Percentiles rank a stretch among this genome's conserved stretches.
Conservation (phyloP, 2,888 invertebrate species). For the Ariolimax columbianus region DNA sequence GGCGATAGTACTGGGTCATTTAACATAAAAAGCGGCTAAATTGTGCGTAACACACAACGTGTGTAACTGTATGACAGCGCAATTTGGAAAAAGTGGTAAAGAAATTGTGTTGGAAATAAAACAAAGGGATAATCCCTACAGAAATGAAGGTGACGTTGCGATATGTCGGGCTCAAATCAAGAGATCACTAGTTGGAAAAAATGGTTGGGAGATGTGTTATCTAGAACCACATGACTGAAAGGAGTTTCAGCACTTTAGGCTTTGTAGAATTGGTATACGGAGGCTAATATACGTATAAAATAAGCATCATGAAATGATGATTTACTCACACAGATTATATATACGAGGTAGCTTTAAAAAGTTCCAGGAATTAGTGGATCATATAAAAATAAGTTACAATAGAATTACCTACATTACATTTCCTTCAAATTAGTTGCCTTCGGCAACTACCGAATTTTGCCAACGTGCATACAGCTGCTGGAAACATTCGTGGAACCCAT, state of each 20-base stretch:
- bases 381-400: too few relatives aligned
- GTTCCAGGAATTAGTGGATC: too few relatives aligned
- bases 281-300: too few relatives aligned
- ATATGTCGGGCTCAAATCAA: not conserved
- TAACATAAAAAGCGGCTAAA: slow-evolving; percentile 10
- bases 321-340: too few relatives aligned
- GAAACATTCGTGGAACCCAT: too few relatives aligned
- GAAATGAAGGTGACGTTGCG: not conserved
- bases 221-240: not conserved
- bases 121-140: slow-evolving; percentile 4
- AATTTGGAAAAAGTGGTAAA: not conserved
- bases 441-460: too few relatives aligned
- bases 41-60: not conserved
- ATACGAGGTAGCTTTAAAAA: too few relatives aligned
- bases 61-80: not conserved
- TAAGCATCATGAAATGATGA: too few relatives aligned
- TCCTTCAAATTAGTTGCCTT: too few relatives aligned
- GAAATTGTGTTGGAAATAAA: not conserved
- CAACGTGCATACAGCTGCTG: too few relatives aligned
- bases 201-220: not conserved
- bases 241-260: not conserved
- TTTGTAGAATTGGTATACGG: too few relatives aligned
- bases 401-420: too few relatives aligned
- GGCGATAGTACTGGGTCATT: not conserved
- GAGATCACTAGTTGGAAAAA: not conserved